These are phyloP conservation scores for rabbit (Oryctolagus cuniculus) DNA, from an alignment of 2,113 vertebrate genomes.

Conservation along the genomic window mOryCun1.1 NC_091434.1:184510001-184510500, in stretches of 20 bases:
- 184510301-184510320: too few species aligned
- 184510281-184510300: neutral
- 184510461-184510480: neutral
- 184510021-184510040: neutral
- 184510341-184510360: neutral
- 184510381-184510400: neutral
- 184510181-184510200: neutral
- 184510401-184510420: neutral
- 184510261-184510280: accelerated
- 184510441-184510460: neutral
- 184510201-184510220: neutral
- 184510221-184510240: neutral
- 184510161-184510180: neutral
- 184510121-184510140: neutral
- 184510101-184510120: neutral
- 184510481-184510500: neutral
- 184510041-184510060: neutral
- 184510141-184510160: neutral
- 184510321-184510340: neutral
- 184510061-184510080: neutral
- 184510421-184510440: neutral
- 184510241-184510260: neutral
- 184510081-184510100: neutral
- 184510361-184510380: neutral
- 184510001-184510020: neutral